phyloP scores from a whole-genome alignment of 2,888 invertebrate species.

The Diabrotica balteata region DNA sequence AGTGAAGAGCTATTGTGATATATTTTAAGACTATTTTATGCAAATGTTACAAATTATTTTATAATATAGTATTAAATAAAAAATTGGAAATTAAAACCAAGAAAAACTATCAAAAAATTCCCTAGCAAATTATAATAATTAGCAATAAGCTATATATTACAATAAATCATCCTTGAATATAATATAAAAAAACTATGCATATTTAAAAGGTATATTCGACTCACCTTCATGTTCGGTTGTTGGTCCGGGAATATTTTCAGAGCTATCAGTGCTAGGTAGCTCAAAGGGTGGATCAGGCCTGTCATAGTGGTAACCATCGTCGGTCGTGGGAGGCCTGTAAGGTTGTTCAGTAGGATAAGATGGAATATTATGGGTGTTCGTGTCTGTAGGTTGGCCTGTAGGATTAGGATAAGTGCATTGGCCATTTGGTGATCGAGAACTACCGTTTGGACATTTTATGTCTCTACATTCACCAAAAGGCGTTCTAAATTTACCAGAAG shows the following conservation, averaged over 20 bases:
- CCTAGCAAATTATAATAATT: too few species aligned
- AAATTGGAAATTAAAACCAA: too few species aligned
- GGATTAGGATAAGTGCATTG: constrained; percentile 33
- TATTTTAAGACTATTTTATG: too few species aligned
- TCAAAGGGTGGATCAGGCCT: constrained; percentile 42
- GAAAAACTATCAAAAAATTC: not conserved
- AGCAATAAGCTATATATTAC: not conserved
- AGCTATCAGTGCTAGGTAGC: constrained; percentile 32
- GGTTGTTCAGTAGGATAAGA: constrained; percentile 39
- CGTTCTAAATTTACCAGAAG: constrained; percentile 34
- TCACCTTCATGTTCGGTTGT: constrained; percentile 34
- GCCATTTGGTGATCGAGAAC: constrained; percentile 30
- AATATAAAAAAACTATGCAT: too few species aligned
- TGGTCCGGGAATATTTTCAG: constrained; percentile 42
- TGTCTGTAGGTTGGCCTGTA: constrained; percentile 34
- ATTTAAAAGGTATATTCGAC: not conserved
- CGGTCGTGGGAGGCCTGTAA: constrained; percentile 35
- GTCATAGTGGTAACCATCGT: constrained; percentile 44
- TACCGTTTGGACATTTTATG: constrained; percentile 29
- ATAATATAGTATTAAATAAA: too few species aligned
- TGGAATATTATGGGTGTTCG: constrained; percentile 44
- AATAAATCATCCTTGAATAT: constrained; percentile 7
- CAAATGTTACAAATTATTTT: too few species aligned
- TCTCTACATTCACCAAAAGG: constrained; percentile 34
- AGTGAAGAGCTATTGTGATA: too few species aligned